Percentiles rank a stretch among this genome's conserved stretches.
Evolutionary conservation across 2,113 vertebrate species (phyloP).

Genomic region (Crotalus viridis): DNA sequence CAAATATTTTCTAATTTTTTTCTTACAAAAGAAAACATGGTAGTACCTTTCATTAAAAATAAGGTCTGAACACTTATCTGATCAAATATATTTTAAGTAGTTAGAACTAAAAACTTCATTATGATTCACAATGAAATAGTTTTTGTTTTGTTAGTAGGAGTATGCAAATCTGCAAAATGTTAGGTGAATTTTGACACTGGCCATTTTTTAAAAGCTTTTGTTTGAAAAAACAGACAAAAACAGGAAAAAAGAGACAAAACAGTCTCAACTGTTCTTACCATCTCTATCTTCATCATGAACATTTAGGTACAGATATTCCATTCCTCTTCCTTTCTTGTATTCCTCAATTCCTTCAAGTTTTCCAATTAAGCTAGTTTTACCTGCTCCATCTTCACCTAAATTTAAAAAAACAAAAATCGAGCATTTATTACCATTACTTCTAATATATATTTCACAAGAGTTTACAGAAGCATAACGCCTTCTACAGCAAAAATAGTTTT

Average conservation of each 20-base stretch:
- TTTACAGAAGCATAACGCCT: neutral
- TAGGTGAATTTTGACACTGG: neutral
- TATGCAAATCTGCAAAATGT: neutral
- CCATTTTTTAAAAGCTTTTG: neutral
- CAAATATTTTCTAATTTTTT: neutral
- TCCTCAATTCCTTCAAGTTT: conserved; percentile 94
- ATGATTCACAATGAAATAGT: neutral
- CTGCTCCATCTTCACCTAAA: conserved; percentile 95
- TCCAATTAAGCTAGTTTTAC: conserved; percentile 96
- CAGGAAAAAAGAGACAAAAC: neutral
- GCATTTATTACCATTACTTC: conserved; percentile 9
- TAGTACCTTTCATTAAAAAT: neutral
- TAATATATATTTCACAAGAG: neutral
- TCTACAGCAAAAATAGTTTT: neutral
- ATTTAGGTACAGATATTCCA: conserved; percentile 96
- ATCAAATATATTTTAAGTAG: neutral
- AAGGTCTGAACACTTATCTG: neutral
- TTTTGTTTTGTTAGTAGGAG: neutral
- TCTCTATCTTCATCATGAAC: conserved; percentile 97
- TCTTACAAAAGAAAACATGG: neutral
- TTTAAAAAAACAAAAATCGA: conserved; percentile 15
- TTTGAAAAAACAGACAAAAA: neutral
- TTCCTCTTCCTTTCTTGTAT: conserved; percentile 95
- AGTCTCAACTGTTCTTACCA: conserved; percentile 75
- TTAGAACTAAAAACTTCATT: neutral